phyloP scores from a whole-genome alignment of 2,113 vertebrate genomes.

The Climacteris rufus region DNA sequence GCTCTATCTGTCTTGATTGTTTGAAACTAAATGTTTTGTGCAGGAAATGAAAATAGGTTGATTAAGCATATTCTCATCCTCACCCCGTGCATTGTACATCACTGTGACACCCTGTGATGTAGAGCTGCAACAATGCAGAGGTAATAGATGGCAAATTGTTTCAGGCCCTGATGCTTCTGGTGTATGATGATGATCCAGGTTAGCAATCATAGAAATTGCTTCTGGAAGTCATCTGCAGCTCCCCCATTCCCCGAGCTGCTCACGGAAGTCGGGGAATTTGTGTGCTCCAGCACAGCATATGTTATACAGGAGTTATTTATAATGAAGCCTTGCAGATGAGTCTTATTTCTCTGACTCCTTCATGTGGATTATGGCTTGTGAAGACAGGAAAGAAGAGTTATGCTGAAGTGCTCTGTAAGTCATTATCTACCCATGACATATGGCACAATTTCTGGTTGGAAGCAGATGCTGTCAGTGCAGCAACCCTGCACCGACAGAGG shows the following conservation, averaged over 20 bases:
- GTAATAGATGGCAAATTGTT: slow-evolving; percentile 34
- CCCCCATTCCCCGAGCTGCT: neutral
- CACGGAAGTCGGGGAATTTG: neutral
- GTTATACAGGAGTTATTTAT: slow-evolving; percentile 2
- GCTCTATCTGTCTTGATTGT: neutral
- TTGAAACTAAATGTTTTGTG: neutral
- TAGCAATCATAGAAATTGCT: slow-evolving; percentile 44
- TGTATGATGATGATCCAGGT: neutral
- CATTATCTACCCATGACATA: neutral
- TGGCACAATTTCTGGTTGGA: neutral
- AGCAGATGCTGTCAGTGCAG: neutral
- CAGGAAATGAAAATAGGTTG: slow-evolving; percentile 8
- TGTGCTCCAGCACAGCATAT: neutral
- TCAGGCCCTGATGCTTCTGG: neutral
- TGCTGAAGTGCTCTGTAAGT: neutral
- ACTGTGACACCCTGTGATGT: neutral
- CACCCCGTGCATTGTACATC: neutral
- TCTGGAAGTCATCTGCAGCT: slow-evolving; percentile 5
- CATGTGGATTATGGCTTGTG: slow-evolving; percentile 3
- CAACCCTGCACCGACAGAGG: neutral
- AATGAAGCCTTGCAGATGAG: slow-evolving; percentile 36
- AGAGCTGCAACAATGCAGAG: neutral
- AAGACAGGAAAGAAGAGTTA: neutral
- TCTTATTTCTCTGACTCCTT: slow-evolving; percentile 9
- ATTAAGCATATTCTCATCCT: slow-evolving; percentile 5